A percentile compares a stretch with the other conserved stretches of the same genome.
These are phyloP conservation scores for Drosophila nigrodunni DNA, from an alignment of 1,140 invertebrate genomes.

Conservation along the genomic window DNA sequence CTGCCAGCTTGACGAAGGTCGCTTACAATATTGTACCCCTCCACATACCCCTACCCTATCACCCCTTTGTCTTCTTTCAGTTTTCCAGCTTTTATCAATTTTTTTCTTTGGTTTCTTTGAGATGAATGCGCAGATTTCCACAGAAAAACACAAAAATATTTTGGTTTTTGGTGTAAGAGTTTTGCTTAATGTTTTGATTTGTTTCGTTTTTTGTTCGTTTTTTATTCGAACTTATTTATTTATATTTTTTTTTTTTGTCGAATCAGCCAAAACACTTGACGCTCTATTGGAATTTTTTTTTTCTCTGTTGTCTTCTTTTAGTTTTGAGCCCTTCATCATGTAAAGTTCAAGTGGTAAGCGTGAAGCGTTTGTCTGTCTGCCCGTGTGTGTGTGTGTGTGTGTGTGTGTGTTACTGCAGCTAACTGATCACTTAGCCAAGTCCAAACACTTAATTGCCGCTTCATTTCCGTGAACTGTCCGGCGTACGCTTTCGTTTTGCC, in stretches of 20 bases:
- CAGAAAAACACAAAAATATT: conserved; percentile 66
- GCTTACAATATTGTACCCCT: conserved; percentile 17
- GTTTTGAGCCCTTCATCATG: conserved; percentile 42
- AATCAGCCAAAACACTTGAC: conserved; percentile 76
- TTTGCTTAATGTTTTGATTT: conserved; percentile 33
- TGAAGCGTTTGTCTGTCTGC: conserved; percentile 17
- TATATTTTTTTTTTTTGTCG: conserved; percentile 52
- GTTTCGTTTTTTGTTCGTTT: conserved; percentile 21
- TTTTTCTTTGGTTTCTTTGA: conserved; percentile 49
- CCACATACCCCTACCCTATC: background rate
- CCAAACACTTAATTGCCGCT: conserved; percentile 64
- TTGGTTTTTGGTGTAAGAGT: conserved; percentile 43
- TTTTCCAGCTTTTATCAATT: conserved; percentile 24
- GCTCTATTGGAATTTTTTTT: conserved; percentile 57
- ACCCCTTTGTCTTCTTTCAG: background rate
- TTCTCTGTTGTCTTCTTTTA: background rate
- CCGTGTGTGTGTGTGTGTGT: conserved; percentile 9
- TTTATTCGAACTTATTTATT: conserved; percentile 3
- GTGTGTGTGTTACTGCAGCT: conserved; percentile 31
- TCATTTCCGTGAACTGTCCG: conserved; percentile 71
- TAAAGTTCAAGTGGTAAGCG: conserved; percentile 40
- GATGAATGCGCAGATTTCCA: conserved; percentile 81
- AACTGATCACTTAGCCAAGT: conserved; percentile 31
- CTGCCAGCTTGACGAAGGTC: conserved; percentile 46
- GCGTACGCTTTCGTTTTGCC: conserved; percentile 64